Evolutionary conservation across 1,140 invertebrate species (phyloP), one percentile per base, ranked within the genome.

Genomic region (Telenomus remus): DNA sequence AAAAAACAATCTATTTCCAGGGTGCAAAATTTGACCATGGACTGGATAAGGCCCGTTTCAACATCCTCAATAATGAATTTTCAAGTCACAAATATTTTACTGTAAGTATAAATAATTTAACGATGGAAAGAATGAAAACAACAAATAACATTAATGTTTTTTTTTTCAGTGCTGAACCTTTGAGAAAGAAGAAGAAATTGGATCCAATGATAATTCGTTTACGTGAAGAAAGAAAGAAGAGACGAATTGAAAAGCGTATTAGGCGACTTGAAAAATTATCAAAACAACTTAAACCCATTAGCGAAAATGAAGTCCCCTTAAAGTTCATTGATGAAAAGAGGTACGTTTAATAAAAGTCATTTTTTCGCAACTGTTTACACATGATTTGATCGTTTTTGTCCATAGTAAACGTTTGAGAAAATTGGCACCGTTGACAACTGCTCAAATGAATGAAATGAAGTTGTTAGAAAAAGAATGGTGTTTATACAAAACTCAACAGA

Each of bases 151-250:
- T n/a, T n/a, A n/a, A n/a, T n/a, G n/a, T n/a, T n/a, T n/a, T 27
- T 55, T 51, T 44, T 48, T 76, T 49, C n/a, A 93, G 92, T 80
- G 94, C 90, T 34, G 95, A 97, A 85, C 95, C 96, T 1, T 84
- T 97, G 70, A 97, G 95, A 83, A 97, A 95, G 86, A 97, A 96
- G 85, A 96, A 94, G 81, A 93, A 90, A 81, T 59, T 96, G 4
- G 96, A 97, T 89, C 96, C 95, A 19, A 88, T 89, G 10, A 87
- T 97, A 27, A 70, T 95, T 0, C 93, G 91, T 83, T 90, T 91
- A 10, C 89, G 95, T 81, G 94, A 96, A 84, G 95, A 97, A 11
- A 90, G 94, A 50, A 93, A 88, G 78, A 92, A 91, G 68, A 95
- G 90, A 80, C 95, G 92, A 86, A 73, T 97, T 13, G 95, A 96